Conservation (phyloP, 2,113 vertebrate species). For the Notechis scutatus region DNA sequence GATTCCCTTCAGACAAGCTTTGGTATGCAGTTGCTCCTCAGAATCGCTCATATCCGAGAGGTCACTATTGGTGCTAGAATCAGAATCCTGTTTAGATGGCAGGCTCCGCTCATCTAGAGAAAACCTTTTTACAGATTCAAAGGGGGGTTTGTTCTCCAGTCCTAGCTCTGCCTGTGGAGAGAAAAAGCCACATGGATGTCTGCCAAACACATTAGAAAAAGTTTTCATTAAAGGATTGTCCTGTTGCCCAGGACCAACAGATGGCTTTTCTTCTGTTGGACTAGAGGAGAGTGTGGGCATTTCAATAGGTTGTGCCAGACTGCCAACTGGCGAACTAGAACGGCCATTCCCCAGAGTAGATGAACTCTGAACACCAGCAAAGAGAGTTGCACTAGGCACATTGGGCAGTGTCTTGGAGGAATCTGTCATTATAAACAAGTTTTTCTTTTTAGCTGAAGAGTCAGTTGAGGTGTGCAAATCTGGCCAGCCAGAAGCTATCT, state of each 20-base stretch:
- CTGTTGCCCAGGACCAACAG: conserved; percentile 66
- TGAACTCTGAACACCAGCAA: conserved; percentile 73
- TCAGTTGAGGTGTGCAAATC: conserved; percentile 68
- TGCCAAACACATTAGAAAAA: conserved; percentile 77
- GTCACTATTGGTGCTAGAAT: conserved; percentile 95
- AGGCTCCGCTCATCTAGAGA: conserved; percentile 88
- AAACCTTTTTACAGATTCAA: conserved; percentile 91
- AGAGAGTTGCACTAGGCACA: conserved; percentile 71
- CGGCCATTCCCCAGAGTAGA: conserved; percentile 74
- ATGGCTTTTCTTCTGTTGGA: conserved; percentile 79
- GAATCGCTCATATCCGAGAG: conserved; percentile 95
- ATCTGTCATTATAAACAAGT: conserved; percentile 88
- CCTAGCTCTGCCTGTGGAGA: conserved; percentile 70
- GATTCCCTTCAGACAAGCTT: conserved; percentile 78
- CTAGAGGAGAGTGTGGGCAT: conserved; percentile 82
- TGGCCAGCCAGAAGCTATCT: conserved; percentile 68
- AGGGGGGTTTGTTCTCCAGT: conserved; percentile 76
- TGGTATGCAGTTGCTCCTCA: conserved; percentile 85
- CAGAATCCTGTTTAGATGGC: conserved; percentile 87
- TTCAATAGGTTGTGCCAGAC: conserved; percentile 75
- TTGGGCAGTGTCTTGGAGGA: conserved; percentile 83
- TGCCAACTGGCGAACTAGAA: conserved; percentile 71
- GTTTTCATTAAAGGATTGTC: conserved; percentile 78
- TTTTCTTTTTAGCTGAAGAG: conserved; percentile 76
- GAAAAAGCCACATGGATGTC: conserved; percentile 78